Evolutionary conservation across 2,888 invertebrate species (phyloP), one percentile per base, ranked within the genome.

Genomic region (Papilio elwesi): DNA sequence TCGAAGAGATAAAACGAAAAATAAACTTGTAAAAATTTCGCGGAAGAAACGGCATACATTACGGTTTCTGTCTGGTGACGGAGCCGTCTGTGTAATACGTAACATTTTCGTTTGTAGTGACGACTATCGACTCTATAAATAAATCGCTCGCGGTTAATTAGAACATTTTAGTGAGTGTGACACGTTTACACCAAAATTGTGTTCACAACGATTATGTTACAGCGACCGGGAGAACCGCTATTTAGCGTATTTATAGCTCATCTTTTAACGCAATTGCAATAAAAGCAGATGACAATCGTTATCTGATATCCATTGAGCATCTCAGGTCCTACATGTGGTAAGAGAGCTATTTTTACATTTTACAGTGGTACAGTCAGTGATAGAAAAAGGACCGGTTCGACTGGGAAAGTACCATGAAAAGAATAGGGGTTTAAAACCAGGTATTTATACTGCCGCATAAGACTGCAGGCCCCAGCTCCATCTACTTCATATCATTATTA

Each of bases 31-130:
- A 78, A 80, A 80, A 77, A 79, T 77, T 87, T 86, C 84, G 81
- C 78, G 80, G 86, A 87, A 88, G 83, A 83, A 87, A 81, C 86
- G 85, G 86, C 77, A 83, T 78, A 78, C 78, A 78, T 78, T 85
- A 82, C 83, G 80, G 86, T 85, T 87, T 83, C 79, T 70, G 78
- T 76, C 74, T 77, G 79, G 79, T 80, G 79, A 62, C 52, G 64
- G 65, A 63, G 57, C 3, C 65, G 49, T 36, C 43, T 43, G 43
- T 43, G 43, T 71, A 53, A 70, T 9, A 65, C 49, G 59, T 57
- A 73, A 69, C 55, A 64, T 69, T 70, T 68, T 62, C 6, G 7
- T 70, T 52, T n/a, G 51, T 43, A 43, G 65, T 48, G 70, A 59
- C 62, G 64, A 57, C 71, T 67, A 66, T 74, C 68, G 65, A 51